Percentiles rank a stretch among this genome's conserved stretches.
These are phyloP conservation scores for Philhelius pedissequus DNA, from an alignment of 2,888 invertebrate species.

Conservation along the genomic window DNA sequence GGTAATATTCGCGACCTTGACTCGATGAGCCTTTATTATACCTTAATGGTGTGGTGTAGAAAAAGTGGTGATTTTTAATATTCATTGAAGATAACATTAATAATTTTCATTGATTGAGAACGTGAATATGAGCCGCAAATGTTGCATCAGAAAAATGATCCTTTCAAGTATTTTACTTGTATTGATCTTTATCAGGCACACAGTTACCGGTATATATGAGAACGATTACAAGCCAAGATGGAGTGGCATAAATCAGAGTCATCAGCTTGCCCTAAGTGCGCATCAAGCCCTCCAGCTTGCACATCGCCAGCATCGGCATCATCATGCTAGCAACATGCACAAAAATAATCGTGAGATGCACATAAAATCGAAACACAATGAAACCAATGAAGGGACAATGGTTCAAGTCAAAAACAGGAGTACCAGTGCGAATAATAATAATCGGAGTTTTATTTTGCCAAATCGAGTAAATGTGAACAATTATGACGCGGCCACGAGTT, in stretches of 20 bases:
- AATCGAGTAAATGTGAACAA: slow-evolving; percentile 9
- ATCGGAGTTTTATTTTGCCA: slow-evolving; percentile 26
- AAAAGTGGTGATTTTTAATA: slow-evolving; percentile 18
- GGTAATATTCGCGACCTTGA: background rate
- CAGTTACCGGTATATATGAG: slow-evolving; percentile 11
- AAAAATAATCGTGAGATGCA: slow-evolving; percentile 52
- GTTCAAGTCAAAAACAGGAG: slow-evolving; percentile 36
- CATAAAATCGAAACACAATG: slow-evolving; percentile 35
- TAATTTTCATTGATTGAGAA: slow-evolving; percentile 8
- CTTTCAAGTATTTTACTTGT: slow-evolving; percentile 33
- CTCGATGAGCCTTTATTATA: slow-evolving; percentile 7
- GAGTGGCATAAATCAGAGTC: background rate
- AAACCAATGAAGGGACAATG: slow-evolving; percentile 36
- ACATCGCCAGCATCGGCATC: slow-evolving; percentile 49
- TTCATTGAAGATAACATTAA: background rate
- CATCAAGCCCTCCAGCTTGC: slow-evolving; percentile 1
- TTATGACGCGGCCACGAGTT: background rate
- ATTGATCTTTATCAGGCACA: slow-evolving; percentile 45
- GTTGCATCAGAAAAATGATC: slow-evolving; percentile 50
- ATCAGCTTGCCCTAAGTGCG: slow-evolving; percentile 3
- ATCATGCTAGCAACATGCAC: slow-evolving; percentile 33
- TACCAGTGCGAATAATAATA: slow-evolving; percentile 35
- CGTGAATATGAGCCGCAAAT: slow-evolving; percentile 48
- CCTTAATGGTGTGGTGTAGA: background rate
- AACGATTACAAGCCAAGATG: background rate